These are phyloP conservation scores for Dryoscopus gambensis DNA, from an alignment of 2,113 vertebrate genomes.

Conservation along the genomic window DNA sequence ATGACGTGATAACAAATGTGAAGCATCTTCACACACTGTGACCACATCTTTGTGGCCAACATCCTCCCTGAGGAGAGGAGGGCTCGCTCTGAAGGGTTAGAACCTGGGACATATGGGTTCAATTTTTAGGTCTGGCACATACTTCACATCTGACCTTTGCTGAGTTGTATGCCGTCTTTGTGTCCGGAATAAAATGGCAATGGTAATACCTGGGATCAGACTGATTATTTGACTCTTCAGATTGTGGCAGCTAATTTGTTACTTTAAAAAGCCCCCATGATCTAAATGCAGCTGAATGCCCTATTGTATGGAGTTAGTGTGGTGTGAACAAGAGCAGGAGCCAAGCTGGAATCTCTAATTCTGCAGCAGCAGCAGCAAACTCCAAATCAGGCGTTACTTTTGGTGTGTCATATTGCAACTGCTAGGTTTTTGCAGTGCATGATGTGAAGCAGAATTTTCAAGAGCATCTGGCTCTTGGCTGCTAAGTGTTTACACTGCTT, in stretches of 20 bases:
- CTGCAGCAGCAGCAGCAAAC: background rate
- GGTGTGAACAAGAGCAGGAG: background rate
- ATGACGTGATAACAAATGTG: background rate
- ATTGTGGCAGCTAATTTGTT: background rate
- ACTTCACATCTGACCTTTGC: background rate
- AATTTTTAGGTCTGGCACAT: background rate
- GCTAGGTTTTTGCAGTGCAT: background rate
- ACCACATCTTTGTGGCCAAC: background rate
- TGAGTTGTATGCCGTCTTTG: background rate
- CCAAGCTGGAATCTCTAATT: background rate
- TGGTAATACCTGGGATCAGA: background rate
- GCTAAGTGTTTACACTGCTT: constrained; percentile 6
- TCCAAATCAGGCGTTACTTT: background rate
- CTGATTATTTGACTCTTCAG: background rate
- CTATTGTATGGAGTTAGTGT: background rate
- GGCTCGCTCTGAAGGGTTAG: background rate
- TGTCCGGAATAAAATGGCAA: background rate
- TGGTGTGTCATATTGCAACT: background rate
- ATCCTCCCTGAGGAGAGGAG: background rate
- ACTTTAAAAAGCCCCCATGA: background rate
- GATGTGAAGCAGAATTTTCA: constrained; percentile 8
- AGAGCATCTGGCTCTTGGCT: background rate
- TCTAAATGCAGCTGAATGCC: background rate
- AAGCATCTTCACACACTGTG: background rate
- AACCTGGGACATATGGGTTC: background rate